Conservation (phyloP, 2,797 vertebrate genomes). For the Fringilla coelebs region DNA sequence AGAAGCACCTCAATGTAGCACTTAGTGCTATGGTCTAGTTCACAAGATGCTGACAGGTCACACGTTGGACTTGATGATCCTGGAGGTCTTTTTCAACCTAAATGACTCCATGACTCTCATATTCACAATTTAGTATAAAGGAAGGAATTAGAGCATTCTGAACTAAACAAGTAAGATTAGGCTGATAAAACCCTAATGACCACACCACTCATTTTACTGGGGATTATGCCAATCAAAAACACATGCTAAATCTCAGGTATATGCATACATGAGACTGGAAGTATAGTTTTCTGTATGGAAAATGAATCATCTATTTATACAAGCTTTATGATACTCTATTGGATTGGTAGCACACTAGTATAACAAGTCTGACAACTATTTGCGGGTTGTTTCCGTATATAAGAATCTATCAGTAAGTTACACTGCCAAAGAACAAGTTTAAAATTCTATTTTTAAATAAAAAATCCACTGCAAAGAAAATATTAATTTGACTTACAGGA, state of each 20-base stretch:
- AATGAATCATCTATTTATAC: not conserved
- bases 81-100: not conserved
- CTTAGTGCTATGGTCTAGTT: not conserved
- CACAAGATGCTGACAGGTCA: not conserved
- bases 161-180: not conserved
- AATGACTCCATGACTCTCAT: not conserved
- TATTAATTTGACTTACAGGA: not conserved
- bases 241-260: not conserved
- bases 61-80: not conserved
- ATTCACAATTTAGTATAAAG: not conserved
- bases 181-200: not conserved
- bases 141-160: not conserved
- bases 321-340: not conserved
- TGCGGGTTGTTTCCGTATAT: not conserved
- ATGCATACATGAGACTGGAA: not conserved
- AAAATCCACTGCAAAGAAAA: not conserved
- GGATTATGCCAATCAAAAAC: not conserved
- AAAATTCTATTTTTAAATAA: not conserved
- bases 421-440: not conserved
- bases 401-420: not conserved
- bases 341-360: not conserved
- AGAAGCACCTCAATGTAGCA: fast-evolving
- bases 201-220: not conserved
- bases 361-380: not conserved
- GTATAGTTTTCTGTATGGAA: not conserved